Conservation (phyloP, 2,797 vertebrate genomes). For the Notoglanidium macrostoma region DNA sequence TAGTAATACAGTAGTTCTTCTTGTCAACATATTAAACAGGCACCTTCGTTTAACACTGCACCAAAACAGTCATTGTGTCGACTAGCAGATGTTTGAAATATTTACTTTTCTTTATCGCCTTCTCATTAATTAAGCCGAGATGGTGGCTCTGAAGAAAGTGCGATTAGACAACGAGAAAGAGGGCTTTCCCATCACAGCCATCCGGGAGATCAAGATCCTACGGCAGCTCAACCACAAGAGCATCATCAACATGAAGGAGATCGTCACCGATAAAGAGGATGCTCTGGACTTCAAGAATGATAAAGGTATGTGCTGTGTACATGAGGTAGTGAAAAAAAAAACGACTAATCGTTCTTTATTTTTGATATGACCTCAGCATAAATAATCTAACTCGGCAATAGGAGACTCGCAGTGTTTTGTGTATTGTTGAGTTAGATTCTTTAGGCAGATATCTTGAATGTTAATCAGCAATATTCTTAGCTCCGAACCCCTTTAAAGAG, state of each 20-base stretch:
- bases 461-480: background rate
- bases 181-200: constrained; percentile 98
- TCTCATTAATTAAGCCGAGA: constrained; percentile 77
- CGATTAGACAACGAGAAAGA: constrained; percentile 98
- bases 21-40: background rate
- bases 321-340: background rate
- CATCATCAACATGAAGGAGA: constrained; percentile 99
- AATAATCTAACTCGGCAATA: background rate
- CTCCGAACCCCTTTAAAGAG: background rate
- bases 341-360: background rate
- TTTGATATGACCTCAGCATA: background rate
- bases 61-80: background rate
- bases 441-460: background rate
- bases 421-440: too few relatives aligned
- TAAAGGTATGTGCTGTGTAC: constrained; percentile 81
- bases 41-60: background rate
- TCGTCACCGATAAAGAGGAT: constrained; percentile 98
- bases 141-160: constrained; percentile 98
- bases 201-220: constrained; percentile 97
- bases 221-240: constrained; percentile 96
- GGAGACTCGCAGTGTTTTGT: background rate
- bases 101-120: background rate
- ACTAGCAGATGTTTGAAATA: background rate
- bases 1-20: too few relatives aligned
- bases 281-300: constrained; percentile 99